Evolutionary conservation across 2,113 vertebrate genomes (phyloP), one percentile per base, ranked within the genome.

Genomic region (Melanerpes formicivorus): DNA sequence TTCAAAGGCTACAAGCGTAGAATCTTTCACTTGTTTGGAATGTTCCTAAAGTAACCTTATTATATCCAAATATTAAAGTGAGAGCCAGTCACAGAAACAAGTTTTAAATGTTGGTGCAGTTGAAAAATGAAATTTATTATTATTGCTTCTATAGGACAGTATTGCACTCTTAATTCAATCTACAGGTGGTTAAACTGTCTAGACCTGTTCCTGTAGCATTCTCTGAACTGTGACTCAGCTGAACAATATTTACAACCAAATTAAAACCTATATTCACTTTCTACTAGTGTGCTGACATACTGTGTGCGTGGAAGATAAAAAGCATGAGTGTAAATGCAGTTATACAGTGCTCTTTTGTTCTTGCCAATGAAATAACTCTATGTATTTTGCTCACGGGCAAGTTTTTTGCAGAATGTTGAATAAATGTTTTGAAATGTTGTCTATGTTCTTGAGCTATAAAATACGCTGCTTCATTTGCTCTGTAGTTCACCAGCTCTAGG

Each of bases 341-440:
- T 93, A 48, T 9, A 32, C 48, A 42, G 17, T 78, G 91, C 75
- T 52, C 46, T 87, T 87, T 80, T 91, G 29, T 64, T 87, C 69
- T 78, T 85, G 75, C 34, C 72, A 58, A 6, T 85, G 62, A 72
- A 83, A 67, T 58, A 83, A 48, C 8, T 75, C 29, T 22, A 2
- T 73, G 7, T 62, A 19, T 76, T 15, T 92, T 88, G 34, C 76
- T 94, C 58, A 32, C 22, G 44, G 50, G 65, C 84, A 32, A 64
- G 29, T 30, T 93, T 94, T 94, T 93, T 85, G 9, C 54, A 92
- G 60, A 44, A 70, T 59, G 64, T 76, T 92, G 79, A 85, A 80
- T 85, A 83, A 76, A 63, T 64, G 34, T 63, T 85, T 64, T 82
- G 56, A 74, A 90, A 70, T 60, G 30, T 7, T 60, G 14, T 69